Evolutionary conservation across 2,888 invertebrate genomes (phyloP).

Genomic region (Microdon myrmicae): DNA sequence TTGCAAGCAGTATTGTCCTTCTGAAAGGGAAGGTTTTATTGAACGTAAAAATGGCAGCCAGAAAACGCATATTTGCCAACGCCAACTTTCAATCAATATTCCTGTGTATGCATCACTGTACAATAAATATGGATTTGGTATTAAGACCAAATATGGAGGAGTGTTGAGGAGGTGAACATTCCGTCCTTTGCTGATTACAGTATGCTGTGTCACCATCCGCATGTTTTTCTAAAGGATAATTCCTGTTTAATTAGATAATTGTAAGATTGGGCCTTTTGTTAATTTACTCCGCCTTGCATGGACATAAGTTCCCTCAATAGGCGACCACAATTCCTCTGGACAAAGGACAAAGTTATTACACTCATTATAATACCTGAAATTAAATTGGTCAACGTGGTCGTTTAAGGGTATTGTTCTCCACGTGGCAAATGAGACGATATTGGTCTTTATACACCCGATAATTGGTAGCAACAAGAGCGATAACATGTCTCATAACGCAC

Average conservation of each 20-base stretch:
- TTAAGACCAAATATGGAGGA: too few relatives aligned
- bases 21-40: too few relatives aligned
- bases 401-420: conserved; percentile 2
- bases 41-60: too few relatives aligned
- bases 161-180: too few relatives aligned
- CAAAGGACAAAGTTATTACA: conserved; percentile 50
- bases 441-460: conserved; percentile 37
- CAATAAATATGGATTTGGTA: too few relatives aligned
- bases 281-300: conserved; percentile 34
- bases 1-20: too few relatives aligned
- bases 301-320: conserved; percentile 33
- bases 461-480: conserved; percentile 46
- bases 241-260: conserved; percentile 44
- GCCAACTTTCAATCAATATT: too few relatives aligned
- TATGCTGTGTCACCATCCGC: too few relatives aligned
- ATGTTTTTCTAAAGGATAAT: too few relatives aligned
- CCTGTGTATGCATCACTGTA: too few relatives aligned
- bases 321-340: conserved; percentile 14
- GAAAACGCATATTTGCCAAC: too few relatives aligned
- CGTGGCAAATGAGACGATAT: conserved; percentile 7
- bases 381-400: conserved; percentile 22
- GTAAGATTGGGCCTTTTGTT: conserved; percentile 32
- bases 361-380: conserved; percentile 46
- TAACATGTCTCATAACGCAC: conserved; percentile 17
- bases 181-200: too few relatives aligned